Evolutionary conservation across 2,888 invertebrate genomes (phyloP).

Genomic region (Scaptomyza polygonia): DNA sequence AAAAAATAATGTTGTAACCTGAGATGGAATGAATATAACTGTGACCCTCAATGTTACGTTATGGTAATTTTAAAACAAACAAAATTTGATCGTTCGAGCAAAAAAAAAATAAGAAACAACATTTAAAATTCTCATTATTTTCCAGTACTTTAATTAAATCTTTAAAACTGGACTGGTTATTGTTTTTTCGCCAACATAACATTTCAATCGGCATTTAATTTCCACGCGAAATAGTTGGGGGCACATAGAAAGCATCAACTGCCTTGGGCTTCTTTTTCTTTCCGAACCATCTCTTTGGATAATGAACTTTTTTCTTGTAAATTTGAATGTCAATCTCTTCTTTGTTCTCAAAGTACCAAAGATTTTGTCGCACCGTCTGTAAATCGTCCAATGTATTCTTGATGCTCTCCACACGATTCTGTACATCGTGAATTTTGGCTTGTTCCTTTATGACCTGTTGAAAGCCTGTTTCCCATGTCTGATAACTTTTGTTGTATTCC

Average conservation of each 20-base stretch:
- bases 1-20: conserved; percentile 75
- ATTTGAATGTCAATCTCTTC: conserved; percentile 90
- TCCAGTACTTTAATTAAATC: conserved; percentile 76
- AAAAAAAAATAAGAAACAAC: conserved; percentile 51
- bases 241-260: conserved; percentile 88
- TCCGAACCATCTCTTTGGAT: conserved; percentile 84
- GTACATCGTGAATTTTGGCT: conserved; percentile 88
- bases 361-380: conserved; percentile 87
- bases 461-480: conserved; percentile 74
- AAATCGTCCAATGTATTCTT: conserved; percentile 85
- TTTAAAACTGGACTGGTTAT: conserved; percentile 54
- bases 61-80: conserved; percentile 69
- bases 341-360: conserved; percentile 93
- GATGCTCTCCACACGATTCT: conserved; percentile 86
- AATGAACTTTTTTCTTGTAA: conserved; percentile 86
- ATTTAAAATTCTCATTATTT: conserved; percentile 69
- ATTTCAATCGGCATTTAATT: conserved; percentile 15
- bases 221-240: conserved; percentile 87
- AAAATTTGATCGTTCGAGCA: conserved; percentile 65
- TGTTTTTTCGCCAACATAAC: conserved; percentile 9
- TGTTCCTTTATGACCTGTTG: conserved; percentile 84
- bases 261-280: conserved; percentile 85
- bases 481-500: conserved; percentile 69
- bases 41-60: conserved; percentile 82
- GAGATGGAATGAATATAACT: conserved; percentile 83